Evolutionary conservation across 2,888 invertebrate species (phyloP), one percentile per base, ranked within the genome.

Genomic region (Zeuzera pyrina): DNA sequence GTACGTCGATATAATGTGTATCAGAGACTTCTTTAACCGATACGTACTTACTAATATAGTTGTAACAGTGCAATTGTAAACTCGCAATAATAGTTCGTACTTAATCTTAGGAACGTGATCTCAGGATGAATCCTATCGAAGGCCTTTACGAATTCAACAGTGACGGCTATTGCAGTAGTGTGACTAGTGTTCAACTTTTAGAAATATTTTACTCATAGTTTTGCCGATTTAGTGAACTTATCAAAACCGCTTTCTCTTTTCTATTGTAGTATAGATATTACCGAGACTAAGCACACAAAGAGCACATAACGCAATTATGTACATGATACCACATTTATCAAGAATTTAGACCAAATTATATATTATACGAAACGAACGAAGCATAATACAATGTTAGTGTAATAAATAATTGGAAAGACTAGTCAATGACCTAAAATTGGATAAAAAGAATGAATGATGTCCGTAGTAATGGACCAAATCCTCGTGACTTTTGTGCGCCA

Each of bases 21-120:
- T 52, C 50, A 59, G 63, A 67, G 65, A 70, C 70, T 67, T 42
- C 35, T 43, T 60, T 57, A 53, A 57, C 59, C 58, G 61, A 57
- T 65, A 63, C 58, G 47, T 56, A 57, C 59, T 58, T 28, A 12
- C 8, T 25, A 60, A 71, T n/a, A n/a, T n/a, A n/a, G n/a, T 68
- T 61, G 64, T 73, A 70, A 73, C 70, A 72, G 77, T 78, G 78
- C 78, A 78, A 78, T 77, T 74, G 70, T 65, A 68, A 77, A 76
- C 73, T 77, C 63, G 79, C 78, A 77, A 78, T 78, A 78, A 77
- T 79, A 77, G 72, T 74, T 72, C 68, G 71, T 77, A 78, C 74
- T 74, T 79, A 77, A 74, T 72, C 60, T 76, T 77, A 81, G 77
- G 76, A 68, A 76, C 59, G 77, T 83, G 81, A 83, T 83, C 81